Evolutionary conservation across 2,113 vertebrate species (phyloP).

Genomic region (Reinhardtius hippoglossoides): DNA sequence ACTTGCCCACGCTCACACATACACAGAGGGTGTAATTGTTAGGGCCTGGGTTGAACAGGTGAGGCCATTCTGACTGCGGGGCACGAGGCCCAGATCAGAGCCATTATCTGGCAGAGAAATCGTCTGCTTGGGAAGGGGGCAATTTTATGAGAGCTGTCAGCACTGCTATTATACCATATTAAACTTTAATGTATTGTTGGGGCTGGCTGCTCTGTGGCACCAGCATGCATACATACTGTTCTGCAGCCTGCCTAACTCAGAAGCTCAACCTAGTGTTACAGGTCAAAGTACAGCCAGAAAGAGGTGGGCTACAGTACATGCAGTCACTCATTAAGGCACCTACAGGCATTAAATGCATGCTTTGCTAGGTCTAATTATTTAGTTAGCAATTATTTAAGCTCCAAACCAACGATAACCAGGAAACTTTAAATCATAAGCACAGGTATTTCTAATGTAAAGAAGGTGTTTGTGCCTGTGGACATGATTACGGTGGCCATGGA

Average conservation of each 20-base stretch:
- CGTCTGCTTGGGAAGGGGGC: constrained; percentile 48
- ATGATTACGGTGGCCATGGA: constrained; percentile 65
- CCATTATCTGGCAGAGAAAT: constrained; percentile 70
- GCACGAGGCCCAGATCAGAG: constrained; percentile 58
- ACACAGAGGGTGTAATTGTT: constrained; percentile 38
- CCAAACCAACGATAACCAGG: constrained; percentile 63
- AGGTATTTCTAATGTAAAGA: constrained; percentile 66
- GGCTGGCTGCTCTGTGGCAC: constrained; percentile 52
- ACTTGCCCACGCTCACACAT: constrained; percentile 8
- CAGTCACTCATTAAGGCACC: constrained; percentile 59
- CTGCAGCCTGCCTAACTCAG: constrained; percentile 16
- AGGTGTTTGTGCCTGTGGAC: constrained; percentile 71
- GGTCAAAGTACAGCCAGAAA: constrained; percentile 51
- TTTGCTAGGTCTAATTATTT: constrained; percentile 53
- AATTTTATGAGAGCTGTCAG: constrained; percentile 74
- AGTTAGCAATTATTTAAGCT: constrained; percentile 58
- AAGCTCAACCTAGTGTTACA: constrained; percentile 52
- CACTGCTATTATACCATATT: constrained; percentile 75
- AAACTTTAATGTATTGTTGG: constrained; percentile 80
- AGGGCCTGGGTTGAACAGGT: constrained; percentile 72
- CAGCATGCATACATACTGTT: constrained; percentile 47
- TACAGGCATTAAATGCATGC: constrained; percentile 24
- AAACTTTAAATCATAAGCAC: constrained; percentile 75
- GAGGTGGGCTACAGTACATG: constrained; percentile 29
- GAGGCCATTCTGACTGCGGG: constrained; percentile 50